A percentile compares a stretch with the other conserved stretches of the same genome.
These are phyloP conservation scores for Ptychoptera contaminata DNA, from an alignment of 2,888 invertebrate genomes.

Conservation along the genomic window DNA sequence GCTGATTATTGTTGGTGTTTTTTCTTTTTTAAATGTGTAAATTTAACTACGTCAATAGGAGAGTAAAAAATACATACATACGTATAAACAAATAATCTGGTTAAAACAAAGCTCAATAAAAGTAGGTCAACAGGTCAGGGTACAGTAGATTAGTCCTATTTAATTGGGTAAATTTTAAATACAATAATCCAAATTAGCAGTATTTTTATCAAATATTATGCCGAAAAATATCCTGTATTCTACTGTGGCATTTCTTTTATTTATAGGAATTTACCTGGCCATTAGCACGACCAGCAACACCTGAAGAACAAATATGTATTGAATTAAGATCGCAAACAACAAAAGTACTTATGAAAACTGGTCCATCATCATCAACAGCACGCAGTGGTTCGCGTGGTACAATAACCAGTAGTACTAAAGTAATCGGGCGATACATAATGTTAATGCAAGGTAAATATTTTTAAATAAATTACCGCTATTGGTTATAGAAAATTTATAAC, in stretches of 20 bases:
- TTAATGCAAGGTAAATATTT: conserved; percentile 22
- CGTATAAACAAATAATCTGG: no score
- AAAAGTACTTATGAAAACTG: conserved; percentile 20
- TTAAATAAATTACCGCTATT: no score
- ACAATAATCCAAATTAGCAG: no score
- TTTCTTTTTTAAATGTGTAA: no score
- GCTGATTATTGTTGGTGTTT: no score
- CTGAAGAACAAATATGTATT: conserved; percentile 43
- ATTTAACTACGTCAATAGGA: no score
- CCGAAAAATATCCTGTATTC: neutral
- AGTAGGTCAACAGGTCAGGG: no score
- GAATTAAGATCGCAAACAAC: conserved; percentile 29
- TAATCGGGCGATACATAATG: conserved; percentile 22
- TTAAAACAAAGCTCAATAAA: no score
- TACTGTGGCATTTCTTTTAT: neutral
- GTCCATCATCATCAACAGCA: conserved; percentile 1
- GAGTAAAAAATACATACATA: no score
- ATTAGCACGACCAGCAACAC: conserved; percentile 44
- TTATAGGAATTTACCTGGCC: conserved; percentile 51
- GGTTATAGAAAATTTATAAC: no score
- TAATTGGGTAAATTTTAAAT: no score
- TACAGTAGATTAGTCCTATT: no score
- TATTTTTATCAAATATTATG: neutral
- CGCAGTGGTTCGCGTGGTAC: conserved; percentile 16
- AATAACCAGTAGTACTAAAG: conserved; percentile 23